Conservation (phyloP, 2,113 vertebrate species). For the Archilochus colubris region DNA sequence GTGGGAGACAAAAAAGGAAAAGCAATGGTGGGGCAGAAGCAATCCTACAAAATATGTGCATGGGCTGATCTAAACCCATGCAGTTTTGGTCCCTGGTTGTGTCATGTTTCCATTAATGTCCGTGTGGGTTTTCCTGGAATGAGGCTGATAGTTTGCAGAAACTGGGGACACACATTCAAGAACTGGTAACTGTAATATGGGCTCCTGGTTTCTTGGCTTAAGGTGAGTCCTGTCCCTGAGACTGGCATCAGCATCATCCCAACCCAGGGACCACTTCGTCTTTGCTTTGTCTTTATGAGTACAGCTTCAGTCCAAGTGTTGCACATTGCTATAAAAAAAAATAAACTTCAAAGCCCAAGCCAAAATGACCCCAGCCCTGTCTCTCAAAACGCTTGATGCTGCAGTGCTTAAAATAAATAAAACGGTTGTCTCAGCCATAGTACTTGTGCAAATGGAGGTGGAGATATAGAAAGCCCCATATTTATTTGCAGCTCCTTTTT, state of each 20-base stretch:
- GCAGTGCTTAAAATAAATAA: not conserved
- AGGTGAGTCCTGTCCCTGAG: accelerated
- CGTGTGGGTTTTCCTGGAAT: not conserved
- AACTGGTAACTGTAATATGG: not conserved
- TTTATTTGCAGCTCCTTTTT: not conserved
- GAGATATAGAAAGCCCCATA: not conserved
- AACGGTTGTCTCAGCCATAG: not conserved
- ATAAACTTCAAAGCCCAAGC: not conserved
- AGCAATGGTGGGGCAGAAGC: not conserved
- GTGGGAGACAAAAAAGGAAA: not conserved
- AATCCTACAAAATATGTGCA: not conserved
- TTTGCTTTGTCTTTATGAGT: not conserved
- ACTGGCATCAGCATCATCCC: not conserved
- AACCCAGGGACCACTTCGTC: not conserved
- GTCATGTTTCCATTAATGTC: not conserved
- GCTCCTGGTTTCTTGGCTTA: not conserved
- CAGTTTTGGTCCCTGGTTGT: not conserved
- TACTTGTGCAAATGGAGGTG: not conserved
- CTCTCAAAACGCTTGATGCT: not conserved
- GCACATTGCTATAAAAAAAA: not conserved
- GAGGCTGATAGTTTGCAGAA: slow-evolving; percentile 32
- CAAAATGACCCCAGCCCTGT: not conserved
- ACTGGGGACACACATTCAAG: accelerated
- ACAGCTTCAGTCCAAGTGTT: not conserved
- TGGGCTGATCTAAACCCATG: not conserved